A percentile compares a stretch with the other conserved stretches of the same genome.
These are phyloP conservation scores for Caenorhabditis sp. DNA, from an alignment of 2,888 invertebrate species.

Conservation along the genomic window DNA sequence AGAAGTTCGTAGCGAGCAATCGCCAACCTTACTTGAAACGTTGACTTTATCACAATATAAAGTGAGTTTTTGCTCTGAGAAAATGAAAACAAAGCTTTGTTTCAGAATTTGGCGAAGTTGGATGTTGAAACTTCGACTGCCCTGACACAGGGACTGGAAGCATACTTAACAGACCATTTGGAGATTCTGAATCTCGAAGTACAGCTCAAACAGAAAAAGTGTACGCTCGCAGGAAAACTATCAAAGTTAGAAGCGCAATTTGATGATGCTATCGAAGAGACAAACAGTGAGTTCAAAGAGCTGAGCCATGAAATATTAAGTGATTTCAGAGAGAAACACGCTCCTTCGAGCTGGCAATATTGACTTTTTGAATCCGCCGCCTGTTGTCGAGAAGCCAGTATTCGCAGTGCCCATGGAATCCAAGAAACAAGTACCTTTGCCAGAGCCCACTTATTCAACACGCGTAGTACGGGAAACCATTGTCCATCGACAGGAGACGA, in stretches of 20 bases:
- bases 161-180: slow-evolving; percentile 30
- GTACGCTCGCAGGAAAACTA: slow-evolving; percentile 24
- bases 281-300: slow-evolving; percentile 24
- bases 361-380: slow-evolving; percentile 32
- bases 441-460: slow-evolving; percentile 40
- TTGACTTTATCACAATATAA: slow-evolving; percentile 52
- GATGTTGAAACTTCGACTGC: slow-evolving; percentile 21
- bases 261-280: slow-evolving; percentile 19
- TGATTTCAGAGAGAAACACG: slow-evolving; percentile 17
- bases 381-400: background rate
- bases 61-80: too few relatives aligned
- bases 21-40: slow-evolving; percentile 37
- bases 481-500: background rate
- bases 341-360: slow-evolving; percentile 24
- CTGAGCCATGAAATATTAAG: background rate
- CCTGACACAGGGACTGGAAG: slow-evolving; percentile 13
- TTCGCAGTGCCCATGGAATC: slow-evolving; percentile 21
- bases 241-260: slow-evolving; percentile 13
- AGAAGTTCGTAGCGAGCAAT: slow-evolving; percentile 33
- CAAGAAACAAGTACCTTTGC: slow-evolving; percentile 10
- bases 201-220: slow-evolving; percentile 42
- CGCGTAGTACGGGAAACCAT: slow-evolving; percentile 22
- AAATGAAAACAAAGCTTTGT: too few relatives aligned
- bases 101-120: slow-evolving; percentile 45
- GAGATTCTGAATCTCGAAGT: slow-evolving; percentile 34